Evolutionary conservation across 2,113 vertebrate genomes (phyloP), one percentile per base, ranked within the genome.

Genomic region (Crotalus horridus): DNA sequence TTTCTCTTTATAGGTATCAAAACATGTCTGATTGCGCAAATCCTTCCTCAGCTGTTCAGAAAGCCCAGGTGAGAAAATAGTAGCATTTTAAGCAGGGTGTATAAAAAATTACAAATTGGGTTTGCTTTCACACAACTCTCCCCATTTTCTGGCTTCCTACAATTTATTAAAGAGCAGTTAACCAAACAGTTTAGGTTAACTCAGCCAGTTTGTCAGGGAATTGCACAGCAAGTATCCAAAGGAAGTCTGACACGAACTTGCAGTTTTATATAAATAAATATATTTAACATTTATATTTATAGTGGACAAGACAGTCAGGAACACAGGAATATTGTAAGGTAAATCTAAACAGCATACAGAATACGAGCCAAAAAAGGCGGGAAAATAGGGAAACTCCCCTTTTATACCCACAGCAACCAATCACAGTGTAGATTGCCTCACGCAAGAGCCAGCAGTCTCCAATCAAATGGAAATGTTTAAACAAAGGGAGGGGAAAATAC

Each of bases 1-100:
- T 9, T 96, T 94, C 92, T 93, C 53, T 29, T 11, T 91, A 91
- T 94, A 99, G 98, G 93, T 99, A 98, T 95, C 98, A 99, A 95
- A 97, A 96, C 92, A 96, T 96, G 92, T 74, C 95, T 69, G 96
- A 98, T 0, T 43, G 97, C 81, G 97, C 96, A 90, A 95, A 85
- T 81, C 74, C 4, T 86, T 94, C 89, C 81, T 93, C 94, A 23
- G 95, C 88, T 23, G 93, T 97, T 39, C 94, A 95, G 64, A 96
- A 95, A 48, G 89, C 89, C 56, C 97, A 98, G 98, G 98, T 98
- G 96, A 97, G 93, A 90, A 1, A 4, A 56, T 88, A n/a, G 53
- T 4, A 17, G 29, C 89, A 51, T 43, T 54, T 0, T 0, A 64
- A 7, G 2, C 81, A 43, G 10, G 3, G 1, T 64, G 61, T 92